phyloP scores from a whole-genome alignment of 2,113 vertebrate genomes.

The Mastomys natalensis region DNA sequence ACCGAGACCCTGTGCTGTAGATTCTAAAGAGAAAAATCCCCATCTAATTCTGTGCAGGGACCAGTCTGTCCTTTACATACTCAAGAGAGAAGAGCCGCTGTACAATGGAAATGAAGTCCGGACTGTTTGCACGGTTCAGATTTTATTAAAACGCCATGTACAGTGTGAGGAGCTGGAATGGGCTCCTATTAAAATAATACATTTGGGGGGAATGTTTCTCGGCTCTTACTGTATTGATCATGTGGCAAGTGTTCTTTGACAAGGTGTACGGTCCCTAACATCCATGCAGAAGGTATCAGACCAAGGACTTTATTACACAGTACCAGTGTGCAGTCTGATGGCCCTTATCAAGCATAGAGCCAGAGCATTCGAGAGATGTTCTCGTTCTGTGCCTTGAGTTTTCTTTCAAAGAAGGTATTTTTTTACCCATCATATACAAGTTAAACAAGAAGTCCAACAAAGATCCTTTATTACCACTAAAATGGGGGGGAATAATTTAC shows the following conservation, averaged over 20 bases:
- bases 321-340: constrained; percentile 1
- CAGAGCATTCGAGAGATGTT: constrained; percentile 69
- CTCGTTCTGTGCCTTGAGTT: constrained; percentile 73
- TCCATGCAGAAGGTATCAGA: constrained; percentile 56
- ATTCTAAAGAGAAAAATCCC: neutral
- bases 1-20: no score
- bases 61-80: neutral
- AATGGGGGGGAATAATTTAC: constrained; percentile 69
- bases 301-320: constrained; percentile 4
- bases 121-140: constrained; percentile 21
- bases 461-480: constrained; percentile 76
- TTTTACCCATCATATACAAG: constrained; percentile 79
- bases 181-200: constrained; percentile 71
- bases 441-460: constrained; percentile 53
- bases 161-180: constrained; percentile 70
- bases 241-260: constrained; percentile 62
- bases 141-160: constrained; percentile 78
- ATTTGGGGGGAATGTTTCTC: constrained; percentile 62
- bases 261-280: constrained; percentile 68
- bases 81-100: neutral
- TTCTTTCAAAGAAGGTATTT: constrained; percentile 73
- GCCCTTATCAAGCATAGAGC: constrained; percentile 61
- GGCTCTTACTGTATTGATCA: neutral
- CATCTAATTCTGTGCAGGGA: neutral
- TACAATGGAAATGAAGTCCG: constrained; percentile 44